Conservation (phyloP, 1,140 invertebrate species). For the Bathynomus jamesi region DNA sequence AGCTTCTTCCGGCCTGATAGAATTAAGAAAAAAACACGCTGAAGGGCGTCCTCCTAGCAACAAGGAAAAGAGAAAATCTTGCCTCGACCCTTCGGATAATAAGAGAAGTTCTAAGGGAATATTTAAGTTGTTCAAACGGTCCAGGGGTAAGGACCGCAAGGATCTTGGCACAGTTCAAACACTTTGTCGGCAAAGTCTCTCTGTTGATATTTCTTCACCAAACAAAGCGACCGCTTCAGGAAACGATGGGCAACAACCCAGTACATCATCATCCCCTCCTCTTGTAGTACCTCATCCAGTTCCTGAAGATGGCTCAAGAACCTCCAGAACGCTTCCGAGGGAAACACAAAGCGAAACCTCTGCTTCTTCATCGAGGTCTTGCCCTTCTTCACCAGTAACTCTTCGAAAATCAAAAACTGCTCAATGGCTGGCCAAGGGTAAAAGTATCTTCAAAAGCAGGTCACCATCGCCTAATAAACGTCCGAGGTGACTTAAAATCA, state of each 20-base stretch:
- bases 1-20: background rate
- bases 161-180: constrained; percentile 4
- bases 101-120: constrained; percentile 1
- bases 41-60: background rate
- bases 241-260: background rate
- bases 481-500: background rate
- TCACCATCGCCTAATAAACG: constrained; percentile 10
- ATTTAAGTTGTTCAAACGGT: constrained; percentile 11
- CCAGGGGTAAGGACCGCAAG: constrained; percentile 6
- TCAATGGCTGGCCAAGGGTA: constrained; percentile 3
- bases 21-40: background rate
- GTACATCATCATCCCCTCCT: background rate
- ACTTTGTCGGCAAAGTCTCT: constrained; percentile 14
- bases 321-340: background rate
- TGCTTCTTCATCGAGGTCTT: constrained; percentile 1
- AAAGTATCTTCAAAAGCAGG: constrained; percentile 13
- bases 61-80: constrained; percentile 1
- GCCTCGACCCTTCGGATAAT: background rate
- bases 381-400: constrained; percentile 15
- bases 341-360: background rate
- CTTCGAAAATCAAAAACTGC: background rate
- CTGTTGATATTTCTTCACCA: constrained; percentile 10
- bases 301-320: background rate
- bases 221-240: background rate
- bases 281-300: background rate